phyloP scores from a whole-genome alignment of 2,888 invertebrate species.

The Hyposoter dolosus region DNA sequence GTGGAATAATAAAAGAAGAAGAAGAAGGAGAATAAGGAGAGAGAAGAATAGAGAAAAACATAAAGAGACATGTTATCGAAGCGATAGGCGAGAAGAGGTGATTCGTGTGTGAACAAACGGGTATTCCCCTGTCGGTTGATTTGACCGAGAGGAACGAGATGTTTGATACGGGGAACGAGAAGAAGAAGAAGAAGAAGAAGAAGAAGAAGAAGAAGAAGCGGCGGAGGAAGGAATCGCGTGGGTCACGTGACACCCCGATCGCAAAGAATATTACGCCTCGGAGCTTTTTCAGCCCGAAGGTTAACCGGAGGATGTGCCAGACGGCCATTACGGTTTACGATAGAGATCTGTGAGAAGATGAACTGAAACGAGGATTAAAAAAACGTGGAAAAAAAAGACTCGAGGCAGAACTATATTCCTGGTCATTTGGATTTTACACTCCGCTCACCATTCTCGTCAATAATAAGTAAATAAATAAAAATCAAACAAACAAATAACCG shows the following conservation, averaged over 20 bases:
- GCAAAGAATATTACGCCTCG: constrained; percentile 56
- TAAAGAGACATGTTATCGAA: constrained; percentile 21
- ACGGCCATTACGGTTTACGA: constrained; percentile 65
- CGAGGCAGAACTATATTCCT: constrained; percentile 24
- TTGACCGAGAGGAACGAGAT: constrained; percentile 5
- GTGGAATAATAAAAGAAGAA: not conserved
- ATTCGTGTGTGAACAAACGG: constrained; percentile 15
- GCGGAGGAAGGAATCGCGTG: constrained; percentile 12
- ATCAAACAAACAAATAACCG: not conserved
- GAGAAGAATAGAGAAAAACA: not conserved
- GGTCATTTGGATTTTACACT: constrained; percentile 15
- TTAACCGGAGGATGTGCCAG: constrained; percentile 63
- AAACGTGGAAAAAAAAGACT: constrained; percentile 8
- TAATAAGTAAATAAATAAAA: constrained; percentile 6
- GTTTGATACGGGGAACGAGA: constrained; percentile 4
- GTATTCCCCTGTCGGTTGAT: constrained; percentile 18
- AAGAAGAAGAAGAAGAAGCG: constrained; percentile 14
- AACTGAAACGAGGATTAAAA: constrained; percentile 5
- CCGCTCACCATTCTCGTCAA: constrained; percentile 1
- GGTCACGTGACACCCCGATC: constrained; percentile 25
- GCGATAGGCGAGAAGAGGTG: constrained; percentile 16
- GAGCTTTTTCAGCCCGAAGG: constrained; percentile 54
- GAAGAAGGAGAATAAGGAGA: not conserved
- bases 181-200: not conserved
- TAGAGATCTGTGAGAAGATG: constrained; percentile 61